Evolutionary conservation across 1,140 invertebrate species (phyloP).

Genomic region (Scaptomyza graminum): DNA sequence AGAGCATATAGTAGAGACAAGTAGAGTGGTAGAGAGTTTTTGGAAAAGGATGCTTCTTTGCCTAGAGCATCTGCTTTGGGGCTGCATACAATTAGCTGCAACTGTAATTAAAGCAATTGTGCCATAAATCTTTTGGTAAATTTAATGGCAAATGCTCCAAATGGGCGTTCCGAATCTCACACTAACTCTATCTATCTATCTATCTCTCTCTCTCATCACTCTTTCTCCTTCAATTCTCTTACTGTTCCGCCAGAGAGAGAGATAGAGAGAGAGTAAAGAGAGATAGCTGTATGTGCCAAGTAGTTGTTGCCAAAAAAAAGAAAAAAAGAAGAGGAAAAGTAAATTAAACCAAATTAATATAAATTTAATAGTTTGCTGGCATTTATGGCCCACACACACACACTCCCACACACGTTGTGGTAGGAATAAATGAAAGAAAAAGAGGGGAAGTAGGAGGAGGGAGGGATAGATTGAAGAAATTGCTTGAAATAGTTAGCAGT

Average conservation of each 20-base stretch:
- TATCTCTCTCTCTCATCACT: background rate
- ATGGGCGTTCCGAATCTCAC: conserved; percentile 9
- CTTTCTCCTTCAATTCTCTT: no score
- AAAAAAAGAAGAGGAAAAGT: background rate
- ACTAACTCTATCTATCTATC: background rate
- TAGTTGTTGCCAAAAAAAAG: conserved; percentile 59
- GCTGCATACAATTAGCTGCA: conserved; percentile 79
- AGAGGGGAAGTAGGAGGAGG: background rate
- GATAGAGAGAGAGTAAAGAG: background rate
- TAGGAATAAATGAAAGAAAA: background rate
- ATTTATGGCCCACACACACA: conserved; percentile 64
- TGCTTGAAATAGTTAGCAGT: background rate
- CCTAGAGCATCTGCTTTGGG: conserved; percentile 66
- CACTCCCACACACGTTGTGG: conserved; percentile 12
- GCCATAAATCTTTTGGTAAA: conserved; percentile 78
- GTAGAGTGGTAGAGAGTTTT: background rate
- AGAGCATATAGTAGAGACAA: background rate
- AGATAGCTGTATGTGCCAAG: conserved; percentile 51
- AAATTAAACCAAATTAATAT: conserved; percentile 71
- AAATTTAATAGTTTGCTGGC: conserved; percentile 80
- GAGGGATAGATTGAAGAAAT: background rate
- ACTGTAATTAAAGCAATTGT: conserved; percentile 82
- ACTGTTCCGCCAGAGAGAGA: background rate
- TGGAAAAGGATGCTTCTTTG: background rate
- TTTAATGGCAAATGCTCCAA: conserved; percentile 59